A percentile compares a stretch with the other conserved stretches of the same genome.
These are phyloP conservation scores for Syritta pipiens DNA, from an alignment of 2,888 invertebrate genomes.

Conservation along the genomic window DNA sequence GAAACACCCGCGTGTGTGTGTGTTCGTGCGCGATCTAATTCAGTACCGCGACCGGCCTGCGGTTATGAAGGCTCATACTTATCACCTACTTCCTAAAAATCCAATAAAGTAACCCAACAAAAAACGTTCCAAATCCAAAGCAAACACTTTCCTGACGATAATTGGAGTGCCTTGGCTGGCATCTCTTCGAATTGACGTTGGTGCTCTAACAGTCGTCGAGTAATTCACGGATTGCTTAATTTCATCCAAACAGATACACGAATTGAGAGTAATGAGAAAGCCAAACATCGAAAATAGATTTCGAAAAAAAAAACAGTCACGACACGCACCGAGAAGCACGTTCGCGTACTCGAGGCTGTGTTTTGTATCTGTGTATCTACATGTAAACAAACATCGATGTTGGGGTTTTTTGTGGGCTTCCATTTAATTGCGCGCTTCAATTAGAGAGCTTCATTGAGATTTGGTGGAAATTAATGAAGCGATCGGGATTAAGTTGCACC, in stretches of 20 bases:
- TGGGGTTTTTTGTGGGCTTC: constrained; percentile 14
- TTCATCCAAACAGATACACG: background rate
- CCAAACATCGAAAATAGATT: constrained; percentile 32
- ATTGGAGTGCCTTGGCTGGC: constrained; percentile 29
- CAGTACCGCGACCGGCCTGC: too few relatives aligned
- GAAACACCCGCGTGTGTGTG: too few relatives aligned
- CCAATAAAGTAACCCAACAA: constrained; percentile 34
- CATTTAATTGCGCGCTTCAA: constrained; percentile 54
- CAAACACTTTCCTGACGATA: constrained; percentile 36
- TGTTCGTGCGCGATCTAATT: too few relatives aligned
- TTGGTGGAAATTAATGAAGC: constrained; percentile 49
- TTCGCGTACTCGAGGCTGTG: background rate
- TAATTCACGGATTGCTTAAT: constrained; percentile 56
- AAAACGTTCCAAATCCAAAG: constrained; percentile 16
- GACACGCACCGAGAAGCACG: constrained; percentile 35
- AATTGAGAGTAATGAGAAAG: constrained; percentile 36
- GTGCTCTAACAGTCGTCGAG: background rate
- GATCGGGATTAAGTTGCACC: constrained; percentile 47
- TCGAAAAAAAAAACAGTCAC: constrained; percentile 36
- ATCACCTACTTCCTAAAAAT: constrained; percentile 45
- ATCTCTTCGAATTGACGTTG: background rate
- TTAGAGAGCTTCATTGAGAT: constrained; percentile 37
- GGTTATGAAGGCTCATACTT: constrained; percentile 37
- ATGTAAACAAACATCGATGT: too few relatives aligned
- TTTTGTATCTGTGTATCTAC: constrained; percentile 7